These are phyloP conservation scores for Sweltsa coloradensis DNA, from an alignment of 1,140 invertebrate genomes.

Conservation along the genomic window DNA sequence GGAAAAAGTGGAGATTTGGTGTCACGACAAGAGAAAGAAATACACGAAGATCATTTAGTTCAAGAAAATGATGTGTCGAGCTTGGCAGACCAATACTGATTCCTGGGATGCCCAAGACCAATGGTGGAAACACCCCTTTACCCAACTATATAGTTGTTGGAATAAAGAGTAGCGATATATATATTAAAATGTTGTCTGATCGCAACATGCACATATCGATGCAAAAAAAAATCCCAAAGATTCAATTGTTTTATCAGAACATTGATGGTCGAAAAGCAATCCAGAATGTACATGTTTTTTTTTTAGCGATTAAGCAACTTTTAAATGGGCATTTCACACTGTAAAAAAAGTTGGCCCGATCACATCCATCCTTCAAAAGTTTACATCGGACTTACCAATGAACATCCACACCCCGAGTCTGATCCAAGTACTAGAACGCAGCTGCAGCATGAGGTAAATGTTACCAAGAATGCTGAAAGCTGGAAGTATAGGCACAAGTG, in stretches of 20 bases:
- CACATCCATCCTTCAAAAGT: no score
- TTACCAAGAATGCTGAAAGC: conserved; percentile 52
- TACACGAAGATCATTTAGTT: no score
- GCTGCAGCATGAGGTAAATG: conserved; percentile 52
- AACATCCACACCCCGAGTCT: conserved; percentile 49
- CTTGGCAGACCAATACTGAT: no score
- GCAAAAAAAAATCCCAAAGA: background rate
- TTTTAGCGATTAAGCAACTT: background rate
- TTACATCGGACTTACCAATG: conserved; percentile 22
- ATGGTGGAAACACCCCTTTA: no score
- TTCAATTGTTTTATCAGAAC: background rate
- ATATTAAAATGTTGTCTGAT: background rate
- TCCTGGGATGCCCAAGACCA: no score
- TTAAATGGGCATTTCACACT: no score
- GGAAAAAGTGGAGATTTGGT: no score
- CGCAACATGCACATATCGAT: background rate
- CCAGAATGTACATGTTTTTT: background rate
- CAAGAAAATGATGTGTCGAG: no score
- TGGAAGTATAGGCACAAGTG: conserved; percentile 53
- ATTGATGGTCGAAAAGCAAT: background rate
- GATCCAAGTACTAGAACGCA: conserved; percentile 50
- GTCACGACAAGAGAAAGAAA: no score
- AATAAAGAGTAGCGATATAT: no score
- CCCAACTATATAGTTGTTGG: no score
- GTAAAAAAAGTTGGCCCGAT: no score